These are phyloP conservation scores for Sebastiscus albofasciatus DNA, from an alignment of 2,797 vertebrate genomes.

Conservation along the genomic window DNA sequence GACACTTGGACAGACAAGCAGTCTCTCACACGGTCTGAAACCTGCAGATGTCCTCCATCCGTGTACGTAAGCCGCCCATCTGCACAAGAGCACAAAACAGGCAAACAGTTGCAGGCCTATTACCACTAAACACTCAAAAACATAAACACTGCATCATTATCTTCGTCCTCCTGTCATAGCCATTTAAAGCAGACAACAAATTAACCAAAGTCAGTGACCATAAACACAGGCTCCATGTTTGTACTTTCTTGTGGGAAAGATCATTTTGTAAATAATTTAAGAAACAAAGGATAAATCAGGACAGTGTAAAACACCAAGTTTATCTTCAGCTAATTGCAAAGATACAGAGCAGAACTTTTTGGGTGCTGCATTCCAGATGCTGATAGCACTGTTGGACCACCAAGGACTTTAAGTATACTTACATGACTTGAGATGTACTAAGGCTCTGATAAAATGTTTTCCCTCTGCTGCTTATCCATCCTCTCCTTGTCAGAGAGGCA, in stretches of 20 bases:
- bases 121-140: conserved; percentile 54
- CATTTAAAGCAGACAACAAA: conserved; percentile 73
- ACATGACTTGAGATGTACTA: conserved; percentile 77
- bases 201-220: conserved; percentile 79
- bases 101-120: conserved; percentile 53
- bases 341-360: conserved; percentile 66
- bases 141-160: conserved; percentile 70
- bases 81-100: conserved; percentile 38
- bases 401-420: conserved; percentile 79
- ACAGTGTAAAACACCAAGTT: conserved; percentile 77
- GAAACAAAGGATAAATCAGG: conserved; percentile 78
- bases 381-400: conserved; percentile 83
- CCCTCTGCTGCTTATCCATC: conserved; percentile 64
- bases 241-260: conserved; percentile 81
- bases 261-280: conserved; percentile 79
- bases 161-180: conserved; percentile 48
- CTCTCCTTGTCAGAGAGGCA: conserved; percentile 58
- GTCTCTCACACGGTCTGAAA: conserved; percentile 32
- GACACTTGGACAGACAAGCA: conserved; percentile 55
- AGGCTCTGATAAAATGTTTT: conserved; percentile 78
- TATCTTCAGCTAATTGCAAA: conserved; percentile 84
- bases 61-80: conserved; percentile 7
- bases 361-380: conserved; percentile 80
- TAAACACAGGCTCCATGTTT: conserved; percentile 77
- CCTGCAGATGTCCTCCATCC: conserved; percentile 43